Conservation (phyloP, 2,797 vertebrate genomes). For the Argya squamiceps region DNA sequence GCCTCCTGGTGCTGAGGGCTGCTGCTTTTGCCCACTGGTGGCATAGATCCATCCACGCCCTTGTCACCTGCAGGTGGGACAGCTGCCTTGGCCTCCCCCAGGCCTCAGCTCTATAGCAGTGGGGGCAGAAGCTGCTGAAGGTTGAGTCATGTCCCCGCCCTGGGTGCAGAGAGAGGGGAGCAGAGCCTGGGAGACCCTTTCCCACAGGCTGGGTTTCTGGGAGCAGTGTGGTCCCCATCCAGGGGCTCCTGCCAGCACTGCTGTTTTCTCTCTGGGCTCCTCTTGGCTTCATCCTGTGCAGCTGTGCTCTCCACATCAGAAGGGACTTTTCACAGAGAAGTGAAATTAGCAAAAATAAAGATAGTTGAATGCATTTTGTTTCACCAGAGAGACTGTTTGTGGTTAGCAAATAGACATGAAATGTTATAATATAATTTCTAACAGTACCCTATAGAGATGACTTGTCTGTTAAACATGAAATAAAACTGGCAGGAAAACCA, state of each 20-base stretch:
- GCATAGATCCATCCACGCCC: neutral
- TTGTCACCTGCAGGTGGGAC: neutral
- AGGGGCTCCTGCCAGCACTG: rapidly evolving
- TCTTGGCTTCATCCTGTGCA: constrained; percentile 30
- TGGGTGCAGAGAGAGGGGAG: rapidly evolving
- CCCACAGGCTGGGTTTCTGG: rapidly evolving
- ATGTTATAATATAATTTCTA: constrained; percentile 53
- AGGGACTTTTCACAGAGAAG: constrained; percentile 26
- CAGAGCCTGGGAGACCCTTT: neutral
- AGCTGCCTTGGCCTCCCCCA: neutral
- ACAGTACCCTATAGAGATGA: constrained; percentile 59
- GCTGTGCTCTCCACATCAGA: constrained; percentile 45
- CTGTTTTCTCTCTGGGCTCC: neutral
- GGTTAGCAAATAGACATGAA: constrained; percentile 50
- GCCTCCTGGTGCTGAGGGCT: neutral
- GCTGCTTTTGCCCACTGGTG: rapidly evolving
- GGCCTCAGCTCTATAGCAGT: rapidly evolving
- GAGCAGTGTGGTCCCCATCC: rapidly evolving
- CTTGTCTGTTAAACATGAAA: constrained; percentile 47
- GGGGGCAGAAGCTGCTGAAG: rapidly evolving
- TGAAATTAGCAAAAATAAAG: constrained; percentile 52
- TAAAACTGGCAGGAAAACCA: constrained; percentile 36
- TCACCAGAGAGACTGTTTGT: constrained; percentile 37
- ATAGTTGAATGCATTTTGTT: constrained; percentile 19
- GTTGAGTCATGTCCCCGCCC: neutral